Conservation (phyloP, 2,113 vertebrate species). For the Alligator sinensis region DNA sequence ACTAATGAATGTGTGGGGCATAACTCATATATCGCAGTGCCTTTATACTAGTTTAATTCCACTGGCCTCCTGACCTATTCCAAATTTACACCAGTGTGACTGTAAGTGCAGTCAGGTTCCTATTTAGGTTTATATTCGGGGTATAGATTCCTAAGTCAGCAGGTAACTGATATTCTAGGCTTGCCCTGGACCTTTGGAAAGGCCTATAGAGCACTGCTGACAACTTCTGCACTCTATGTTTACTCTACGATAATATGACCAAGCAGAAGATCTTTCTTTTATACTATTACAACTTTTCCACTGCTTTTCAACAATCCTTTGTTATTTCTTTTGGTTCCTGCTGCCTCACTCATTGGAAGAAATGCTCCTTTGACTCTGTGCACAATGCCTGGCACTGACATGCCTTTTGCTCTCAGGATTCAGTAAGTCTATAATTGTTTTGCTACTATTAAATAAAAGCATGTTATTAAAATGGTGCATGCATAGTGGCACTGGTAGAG, state of each 20-base stretch:
- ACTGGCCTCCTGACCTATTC: background rate
- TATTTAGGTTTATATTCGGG: background rate
- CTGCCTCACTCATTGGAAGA: slow-evolving; percentile 17
- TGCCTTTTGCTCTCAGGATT: background rate
- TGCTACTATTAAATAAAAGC: slow-evolving; percentile 3
- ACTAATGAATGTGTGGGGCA: no score
- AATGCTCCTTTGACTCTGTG: background rate
- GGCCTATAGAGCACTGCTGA: background rate
- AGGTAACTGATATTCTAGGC: background rate
- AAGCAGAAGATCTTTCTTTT: background rate
- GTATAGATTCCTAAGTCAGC: background rate
- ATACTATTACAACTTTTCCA: background rate
- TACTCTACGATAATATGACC: background rate
- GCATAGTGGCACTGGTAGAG: background rate
- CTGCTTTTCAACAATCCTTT: background rate
- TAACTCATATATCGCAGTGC: background rate
- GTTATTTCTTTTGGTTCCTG: background rate
- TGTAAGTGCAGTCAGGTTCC: background rate
- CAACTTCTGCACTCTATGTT: background rate
- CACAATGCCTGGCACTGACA: background rate
- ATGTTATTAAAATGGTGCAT: slow-evolving; percentile 35
- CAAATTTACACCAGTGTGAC: background rate
- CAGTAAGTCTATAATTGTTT: background rate
- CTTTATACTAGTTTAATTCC: background rate
- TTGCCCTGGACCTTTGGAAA: slow-evolving; percentile 2